Evolutionary conservation across 2,797 vertebrate species (phyloP), one percentile per base, ranked within the genome.

Genomic region (Sarcoramphus papa): DNA sequence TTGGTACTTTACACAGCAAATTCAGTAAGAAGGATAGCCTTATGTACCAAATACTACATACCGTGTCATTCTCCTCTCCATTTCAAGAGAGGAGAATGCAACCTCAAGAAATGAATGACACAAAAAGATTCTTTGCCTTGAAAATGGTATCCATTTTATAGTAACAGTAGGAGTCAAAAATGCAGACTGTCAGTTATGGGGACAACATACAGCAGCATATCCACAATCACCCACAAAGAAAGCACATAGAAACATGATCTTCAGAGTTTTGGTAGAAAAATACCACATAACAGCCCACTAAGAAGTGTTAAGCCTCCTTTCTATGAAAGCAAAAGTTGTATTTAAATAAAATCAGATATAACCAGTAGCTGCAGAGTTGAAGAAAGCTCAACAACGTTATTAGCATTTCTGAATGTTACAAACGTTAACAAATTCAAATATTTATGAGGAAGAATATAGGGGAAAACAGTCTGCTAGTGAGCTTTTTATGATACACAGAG

Each of bases 401-500:
- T 51, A 79, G 37, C 33, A 86, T 67, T 95, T 85, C 47, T 82
- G 57, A 87, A 62, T 5, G 3, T 14, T 76, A 90, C 10, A 45
- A 64, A 28, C 1, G 2, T 19, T 79, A 78, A 73, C 12, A 77
- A 90, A 85, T 45, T 54, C 37, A 60, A 54, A 70, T 51, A 82
- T 47, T 88, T 84, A 74, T 53, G 54, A 81, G n/a, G 54, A 69
- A 62, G 22, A 78, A 65, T 43, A 41, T 1, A 63, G 14, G 7
- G n/a, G 15, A 3, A 20, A 28, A 41, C 59, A 2, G 20, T 23
- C 41, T 84, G n/a, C 31, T 27, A 43, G 11, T 0, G 0, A 72
- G 53, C 37, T 37, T 92, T 70, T 50, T 28, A 53, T 59, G 85
- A 93, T 21, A 68, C 35, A 77, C 31, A 92, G 78, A 96, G 74